Evolutionary conservation across 64 coral and sea anemone genomes (phyloP).

Genomic region (Astreopora myriophthalma): DNA sequence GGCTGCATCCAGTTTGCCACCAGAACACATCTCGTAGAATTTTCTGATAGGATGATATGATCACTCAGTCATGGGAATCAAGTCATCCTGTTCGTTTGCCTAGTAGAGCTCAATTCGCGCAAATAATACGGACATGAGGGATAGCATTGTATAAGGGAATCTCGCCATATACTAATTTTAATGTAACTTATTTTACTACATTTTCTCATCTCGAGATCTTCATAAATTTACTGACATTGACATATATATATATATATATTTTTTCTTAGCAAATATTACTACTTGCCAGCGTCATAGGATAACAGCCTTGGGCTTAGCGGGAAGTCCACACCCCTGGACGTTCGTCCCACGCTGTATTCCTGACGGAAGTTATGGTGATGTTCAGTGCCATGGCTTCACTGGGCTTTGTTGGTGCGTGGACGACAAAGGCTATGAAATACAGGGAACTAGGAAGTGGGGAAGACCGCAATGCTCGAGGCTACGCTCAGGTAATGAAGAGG

Average conservation of each 20-base stretch:
- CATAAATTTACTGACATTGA: too few relatives aligned
- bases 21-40: not conserved
- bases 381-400: constrained; percentile 64
- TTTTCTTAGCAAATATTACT: constrained; percentile 41
- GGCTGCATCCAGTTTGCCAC: not conserved
- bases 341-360: constrained; percentile 69
- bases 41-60: too few relatives aligned
- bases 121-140: too few relatives aligned
- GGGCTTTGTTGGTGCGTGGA: constrained; percentile 88
- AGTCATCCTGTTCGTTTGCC: too few relatives aligned
- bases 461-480: constrained; percentile 6
- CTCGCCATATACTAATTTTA: too few relatives aligned
- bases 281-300: constrained; percentile 38
- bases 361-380: constrained; percentile 60
- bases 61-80: too few relatives aligned
- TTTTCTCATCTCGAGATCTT: too few relatives aligned
- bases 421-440: constrained; percentile 66
- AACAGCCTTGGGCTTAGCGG: constrained; percentile 40
- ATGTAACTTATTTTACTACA: too few relatives aligned
- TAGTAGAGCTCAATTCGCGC: too few relatives aligned
- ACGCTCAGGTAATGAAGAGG: not conserved
- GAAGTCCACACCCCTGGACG: constrained; percentile 17
- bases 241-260: not conserved
- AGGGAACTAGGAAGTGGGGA: constrained; percentile 66
- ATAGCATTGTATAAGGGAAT: too few relatives aligned